Base-by-base conservation (phyloP, 1,140 invertebrate genomes). In the Orchesella cincta region DNA sequence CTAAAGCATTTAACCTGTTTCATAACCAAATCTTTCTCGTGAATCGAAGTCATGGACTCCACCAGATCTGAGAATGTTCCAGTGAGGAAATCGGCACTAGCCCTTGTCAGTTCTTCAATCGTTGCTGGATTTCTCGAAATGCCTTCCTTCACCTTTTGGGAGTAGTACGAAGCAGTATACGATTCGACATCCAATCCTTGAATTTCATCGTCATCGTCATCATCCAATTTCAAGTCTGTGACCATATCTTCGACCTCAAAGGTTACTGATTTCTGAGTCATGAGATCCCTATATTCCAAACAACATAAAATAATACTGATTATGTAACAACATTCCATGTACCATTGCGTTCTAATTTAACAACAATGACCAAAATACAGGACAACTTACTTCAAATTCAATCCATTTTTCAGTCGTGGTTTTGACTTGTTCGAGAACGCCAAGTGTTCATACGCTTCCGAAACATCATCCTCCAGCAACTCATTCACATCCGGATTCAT, bases 191-290 rank as follows among this genome's bases (percentile, higher is more conserved):
- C 31, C 26, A 67, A 23, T 5, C 62, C 39, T 12, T 8, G 8
- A 46, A 46, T n/a, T n/a, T n/a, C 62, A 12, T 62, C 62, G 62
- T 67, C 62, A 8, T 67, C 62, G 1, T 31, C 62, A 12, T 67
- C 62, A 5, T 67, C 62, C 26, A 57, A 23, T 5, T 23, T 26
- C 52, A 57, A 23, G 3, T 67, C 62, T 3, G 31, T 12, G 3
- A 12, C 8, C 1, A 31, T 14, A 31, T 67, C 29, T 1, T 67
- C 62, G n/a, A 67, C 26, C 31, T 67, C 62, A 67, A 67, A 67
- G 1, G 23, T 26, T 5, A 57, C 23, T 23, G 54, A 23, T 23
- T 57, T n/a, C n/a, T n/a, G n/a, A n/a, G n/a, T n/a, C n/a, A n/a
- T n/a, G n/a, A n/a, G n/a, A n/a, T n/a, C n/a, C n/a, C n/a, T n/a